Conservation (phyloP, 2,888 invertebrate genomes). For the Trachelus iudaicus region DNA sequence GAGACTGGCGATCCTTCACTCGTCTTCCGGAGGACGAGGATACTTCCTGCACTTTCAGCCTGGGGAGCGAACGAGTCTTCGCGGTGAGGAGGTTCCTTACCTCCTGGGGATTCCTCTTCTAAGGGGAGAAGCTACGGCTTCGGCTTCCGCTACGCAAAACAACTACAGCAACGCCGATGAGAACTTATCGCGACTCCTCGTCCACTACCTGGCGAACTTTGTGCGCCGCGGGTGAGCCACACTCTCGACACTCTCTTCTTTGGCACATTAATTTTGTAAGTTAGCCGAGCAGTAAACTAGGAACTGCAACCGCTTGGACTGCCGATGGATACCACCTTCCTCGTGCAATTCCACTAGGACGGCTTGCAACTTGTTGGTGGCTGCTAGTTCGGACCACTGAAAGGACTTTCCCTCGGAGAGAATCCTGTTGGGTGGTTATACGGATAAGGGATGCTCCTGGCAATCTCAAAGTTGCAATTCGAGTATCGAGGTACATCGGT, state of each 20-base stretch:
- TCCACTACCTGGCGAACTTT: slow-evolving; percentile 89
- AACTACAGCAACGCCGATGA: slow-evolving; percentile 85
- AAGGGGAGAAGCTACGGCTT: slow-evolving; percentile 71
- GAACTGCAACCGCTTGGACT: background rate
- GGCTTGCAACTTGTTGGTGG: background rate
- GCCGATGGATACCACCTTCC: background rate
- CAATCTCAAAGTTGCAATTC: slow-evolving; percentile 17
- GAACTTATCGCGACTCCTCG: slow-evolving; percentile 80
- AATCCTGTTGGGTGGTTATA: background rate
- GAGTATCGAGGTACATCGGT: slow-evolving; percentile 2
- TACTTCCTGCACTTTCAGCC: slow-evolving; percentile 92
- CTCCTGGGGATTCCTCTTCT: slow-evolving; percentile 84
- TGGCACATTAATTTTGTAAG: background rate
- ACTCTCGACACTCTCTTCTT: background rate
- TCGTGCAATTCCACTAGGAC: background rate
- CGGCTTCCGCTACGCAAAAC: slow-evolving; percentile 80
- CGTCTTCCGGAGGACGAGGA: slow-evolving; percentile 81
- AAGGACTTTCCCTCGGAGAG: background rate
- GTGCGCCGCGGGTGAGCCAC: slow-evolving; percentile 85
- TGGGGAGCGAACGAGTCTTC: slow-evolving; percentile 84
- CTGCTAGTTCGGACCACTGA: background rate
- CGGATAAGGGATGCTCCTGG: background rate
- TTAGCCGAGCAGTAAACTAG: background rate
- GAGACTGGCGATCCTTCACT: slow-evolving; percentile 83
- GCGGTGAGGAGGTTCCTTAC: slow-evolving; percentile 89